These are phyloP conservation scores for Hyla sarda DNA, from an alignment of 2,113 vertebrate genomes.

Conservation along the genomic window DNA sequence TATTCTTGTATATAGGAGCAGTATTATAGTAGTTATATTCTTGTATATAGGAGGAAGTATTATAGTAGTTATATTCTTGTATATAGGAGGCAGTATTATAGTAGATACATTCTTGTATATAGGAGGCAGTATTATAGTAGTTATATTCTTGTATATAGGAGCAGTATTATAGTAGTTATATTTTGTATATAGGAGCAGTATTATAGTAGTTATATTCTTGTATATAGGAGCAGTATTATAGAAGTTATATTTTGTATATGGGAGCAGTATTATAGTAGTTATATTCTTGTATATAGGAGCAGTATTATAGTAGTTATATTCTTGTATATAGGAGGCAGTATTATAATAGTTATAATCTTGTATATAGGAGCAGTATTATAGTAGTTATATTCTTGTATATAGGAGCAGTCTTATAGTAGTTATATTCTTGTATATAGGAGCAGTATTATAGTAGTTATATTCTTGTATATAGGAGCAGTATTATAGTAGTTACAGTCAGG, in stretches of 20 bases:
- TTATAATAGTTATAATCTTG: not conserved
- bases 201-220: no score
- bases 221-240: no score
- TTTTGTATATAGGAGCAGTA: no score
- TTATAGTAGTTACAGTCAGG: constrained; percentile 16
- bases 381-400: constrained; percentile 2
- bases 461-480: not conserved
- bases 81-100: not conserved
- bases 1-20: no score
- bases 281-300: no score
- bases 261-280: no score
- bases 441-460: not conserved
- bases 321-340: not conserved
- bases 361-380: constrained; percentile 1
- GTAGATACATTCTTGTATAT: no score
- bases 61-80: constrained; percentile 13
- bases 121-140: not conserved
- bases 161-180: not conserved
- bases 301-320: not conserved
- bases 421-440: not conserved
- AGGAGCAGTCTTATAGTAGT: constrained; percentile 1
- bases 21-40: not conserved
- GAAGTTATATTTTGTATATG: no score
- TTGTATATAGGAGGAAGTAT: not conserved
- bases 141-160: not conserved